Evolutionary conservation across 1,140 invertebrate genomes (phyloP).

Genomic region (Drosophila oshimai): DNA sequence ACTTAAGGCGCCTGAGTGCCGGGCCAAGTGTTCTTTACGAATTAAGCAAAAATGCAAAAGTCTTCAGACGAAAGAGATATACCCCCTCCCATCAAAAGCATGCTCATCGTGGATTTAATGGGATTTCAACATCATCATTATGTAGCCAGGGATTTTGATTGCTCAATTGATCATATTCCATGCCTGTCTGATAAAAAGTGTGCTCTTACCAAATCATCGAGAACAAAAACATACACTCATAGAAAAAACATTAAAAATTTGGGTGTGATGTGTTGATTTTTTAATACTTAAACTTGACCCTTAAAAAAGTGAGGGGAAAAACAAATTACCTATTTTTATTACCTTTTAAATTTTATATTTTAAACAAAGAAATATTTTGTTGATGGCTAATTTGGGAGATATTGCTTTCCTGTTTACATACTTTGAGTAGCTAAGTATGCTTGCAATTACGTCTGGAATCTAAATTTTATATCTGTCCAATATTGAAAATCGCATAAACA

Average conservation of each 20-base stretch:
- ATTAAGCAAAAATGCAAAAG: slow-evolving; percentile 37
- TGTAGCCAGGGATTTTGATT: slow-evolving; percentile 13
- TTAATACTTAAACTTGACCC: not conserved
- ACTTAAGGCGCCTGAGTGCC: slow-evolving; percentile 75
- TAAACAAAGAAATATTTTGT: too few species aligned
- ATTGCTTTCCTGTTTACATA: not conserved
- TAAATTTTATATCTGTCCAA: not conserved
- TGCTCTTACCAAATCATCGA: slow-evolving; percentile 19
- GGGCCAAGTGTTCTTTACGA: slow-evolving; percentile 60
- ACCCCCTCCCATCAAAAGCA: slow-evolving; percentile 1
- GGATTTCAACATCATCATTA: slow-evolving; percentile 66
- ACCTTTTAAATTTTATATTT: too few species aligned
- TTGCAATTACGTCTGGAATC: not conserved
- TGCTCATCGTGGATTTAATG: slow-evolving; percentile 55
- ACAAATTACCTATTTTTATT: too few species aligned
- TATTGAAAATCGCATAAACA: slow-evolving; percentile 37
- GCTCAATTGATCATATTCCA: slow-evolving; percentile 10
- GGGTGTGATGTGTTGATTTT: too few species aligned
- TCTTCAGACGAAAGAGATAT: not conserved
- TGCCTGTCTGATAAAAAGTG: slow-evolving; percentile 12
- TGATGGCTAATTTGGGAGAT: too few species aligned
- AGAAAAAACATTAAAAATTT: not conserved
- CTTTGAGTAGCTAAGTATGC: not conserved
- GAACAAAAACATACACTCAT: not conserved
- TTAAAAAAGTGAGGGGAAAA: too few species aligned